A percentile compares a stretch with the other conserved stretches of the same genome.
Conservation (phyloP, 2,113 vertebrate genomes). For the Xerus inauris region DNA sequence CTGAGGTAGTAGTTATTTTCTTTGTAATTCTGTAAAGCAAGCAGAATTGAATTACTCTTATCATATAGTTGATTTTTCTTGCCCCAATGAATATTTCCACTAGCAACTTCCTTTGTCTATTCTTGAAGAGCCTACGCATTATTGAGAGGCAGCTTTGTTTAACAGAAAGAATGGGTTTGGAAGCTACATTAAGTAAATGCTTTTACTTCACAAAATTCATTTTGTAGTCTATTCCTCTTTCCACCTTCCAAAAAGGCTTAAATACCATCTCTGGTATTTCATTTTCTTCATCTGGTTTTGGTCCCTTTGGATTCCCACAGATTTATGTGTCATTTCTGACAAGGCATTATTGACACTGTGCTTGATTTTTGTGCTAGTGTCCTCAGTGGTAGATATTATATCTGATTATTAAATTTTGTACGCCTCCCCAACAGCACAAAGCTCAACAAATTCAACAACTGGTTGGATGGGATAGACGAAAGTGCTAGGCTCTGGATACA, state of each 20-base stretch:
- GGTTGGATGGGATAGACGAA: neutral
- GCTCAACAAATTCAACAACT: neutral
- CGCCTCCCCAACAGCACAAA: neutral
- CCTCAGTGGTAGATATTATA: neutral
- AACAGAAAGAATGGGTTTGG: neutral
- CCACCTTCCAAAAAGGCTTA: neutral
- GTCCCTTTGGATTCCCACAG: neutral
- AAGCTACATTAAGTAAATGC: neutral
- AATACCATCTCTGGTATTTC: neutral
- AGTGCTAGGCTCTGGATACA: neutral
- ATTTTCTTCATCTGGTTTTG: neutral
- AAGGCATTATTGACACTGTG: neutral
- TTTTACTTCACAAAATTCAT: neutral
- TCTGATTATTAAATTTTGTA: neutral
- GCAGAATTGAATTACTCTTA: neutral
- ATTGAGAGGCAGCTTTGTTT: neutral
- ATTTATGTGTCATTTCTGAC: neutral
- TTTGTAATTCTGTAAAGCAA: neutral
- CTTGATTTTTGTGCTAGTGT: neutral
- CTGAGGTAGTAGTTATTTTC: neutral
- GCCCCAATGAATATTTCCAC: neutral
- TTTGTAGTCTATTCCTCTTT: neutral
- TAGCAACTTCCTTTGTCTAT: neutral
- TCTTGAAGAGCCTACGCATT: neutral
- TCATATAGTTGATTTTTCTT: neutral